Conservation (phyloP, 2,888 invertebrate genomes). For the Biston betularia region DNA sequence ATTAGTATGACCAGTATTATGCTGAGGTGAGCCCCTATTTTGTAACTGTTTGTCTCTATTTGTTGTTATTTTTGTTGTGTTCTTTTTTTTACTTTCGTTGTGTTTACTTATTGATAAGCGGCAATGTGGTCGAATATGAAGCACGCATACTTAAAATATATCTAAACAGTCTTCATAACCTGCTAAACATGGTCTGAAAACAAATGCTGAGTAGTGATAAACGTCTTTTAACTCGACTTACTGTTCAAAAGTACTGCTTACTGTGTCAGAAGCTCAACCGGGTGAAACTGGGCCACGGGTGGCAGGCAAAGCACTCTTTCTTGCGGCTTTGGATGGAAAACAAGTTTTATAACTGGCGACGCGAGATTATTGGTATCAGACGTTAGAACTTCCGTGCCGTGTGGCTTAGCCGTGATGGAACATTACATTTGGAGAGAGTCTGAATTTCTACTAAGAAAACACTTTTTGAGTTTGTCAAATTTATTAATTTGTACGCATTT, state of each 20-base stretch:
- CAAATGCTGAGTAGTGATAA: background rate
- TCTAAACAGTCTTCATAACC: too few species aligned
- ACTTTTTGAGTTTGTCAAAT: too few species aligned
- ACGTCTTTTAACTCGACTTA: conserved; percentile 4
- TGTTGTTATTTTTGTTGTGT: too few species aligned
- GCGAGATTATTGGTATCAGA: conserved; percentile 53
- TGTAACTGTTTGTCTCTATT: too few species aligned
- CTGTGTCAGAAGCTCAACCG: conserved; percentile 35
- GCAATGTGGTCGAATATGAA: too few species aligned
- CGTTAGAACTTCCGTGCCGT: conserved; percentile 41
- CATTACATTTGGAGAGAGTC: background rate
- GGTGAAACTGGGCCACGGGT: conserved; percentile 54
- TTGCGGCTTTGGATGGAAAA: conserved; percentile 50
- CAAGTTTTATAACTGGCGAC: conserved; percentile 53
- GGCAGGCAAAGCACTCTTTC: conserved; percentile 50
- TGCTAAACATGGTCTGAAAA: background rate
- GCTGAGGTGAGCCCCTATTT: too few species aligned
- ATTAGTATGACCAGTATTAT: too few species aligned
- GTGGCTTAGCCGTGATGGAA: conserved; percentile 20
- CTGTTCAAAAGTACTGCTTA: conserved; percentile 7
- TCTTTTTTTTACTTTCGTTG: too few species aligned
- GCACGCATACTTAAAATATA: too few species aligned
- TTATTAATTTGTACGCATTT: too few species aligned
- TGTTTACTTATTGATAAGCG: too few species aligned
- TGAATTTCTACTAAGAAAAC: too few species aligned